These are phyloP conservation scores for Hexactinellida sp. DNA, from an alignment of 37 sponge, comb jelly and placozoan species.

Conservation along the genomic window DNA sequence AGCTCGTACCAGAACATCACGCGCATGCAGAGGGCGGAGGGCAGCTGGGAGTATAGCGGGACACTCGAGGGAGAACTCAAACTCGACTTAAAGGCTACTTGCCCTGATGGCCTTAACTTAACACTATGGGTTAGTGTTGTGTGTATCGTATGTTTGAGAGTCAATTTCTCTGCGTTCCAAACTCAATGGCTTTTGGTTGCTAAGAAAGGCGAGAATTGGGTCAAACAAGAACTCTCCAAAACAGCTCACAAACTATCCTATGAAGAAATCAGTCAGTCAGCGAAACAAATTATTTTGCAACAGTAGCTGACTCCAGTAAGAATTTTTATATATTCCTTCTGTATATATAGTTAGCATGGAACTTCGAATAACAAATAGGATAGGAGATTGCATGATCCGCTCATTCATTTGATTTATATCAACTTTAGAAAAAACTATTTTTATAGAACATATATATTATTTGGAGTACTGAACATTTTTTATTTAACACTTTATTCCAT, in stretches of 20 bases:
- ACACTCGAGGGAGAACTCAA: background rate
- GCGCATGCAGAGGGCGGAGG: background rate
- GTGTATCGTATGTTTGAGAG: background rate
- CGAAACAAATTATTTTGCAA: background rate
- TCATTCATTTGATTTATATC: too few relatives aligned
- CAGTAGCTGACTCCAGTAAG: background rate
- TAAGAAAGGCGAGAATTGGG: slow-evolving; percentile 3
- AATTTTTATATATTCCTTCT: too few relatives aligned
- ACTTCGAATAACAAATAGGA: too few relatives aligned
- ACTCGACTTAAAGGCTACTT: background rate
- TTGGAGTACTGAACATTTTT: too few relatives aligned
- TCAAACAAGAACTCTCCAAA: background rate
- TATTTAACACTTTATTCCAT: too few relatives aligned
- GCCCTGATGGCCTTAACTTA: background rate
- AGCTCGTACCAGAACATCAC: background rate
- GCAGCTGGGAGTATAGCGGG: background rate
- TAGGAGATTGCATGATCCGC: too few relatives aligned
- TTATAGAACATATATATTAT: too few relatives aligned
- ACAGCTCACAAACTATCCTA: background rate
- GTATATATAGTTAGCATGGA: too few relatives aligned
- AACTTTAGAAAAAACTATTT: too few relatives aligned
- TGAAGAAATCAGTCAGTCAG: background rate
- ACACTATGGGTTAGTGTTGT: background rate
- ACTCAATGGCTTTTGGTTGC: background rate
- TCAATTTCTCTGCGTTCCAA: background rate